Percentiles rank a stretch among this genome's conserved stretches.
These are phyloP conservation scores for Tylochromis polylepis DNA, from an alignment of 2,113 vertebrate genomes.

Conservation along the genomic window DNA sequence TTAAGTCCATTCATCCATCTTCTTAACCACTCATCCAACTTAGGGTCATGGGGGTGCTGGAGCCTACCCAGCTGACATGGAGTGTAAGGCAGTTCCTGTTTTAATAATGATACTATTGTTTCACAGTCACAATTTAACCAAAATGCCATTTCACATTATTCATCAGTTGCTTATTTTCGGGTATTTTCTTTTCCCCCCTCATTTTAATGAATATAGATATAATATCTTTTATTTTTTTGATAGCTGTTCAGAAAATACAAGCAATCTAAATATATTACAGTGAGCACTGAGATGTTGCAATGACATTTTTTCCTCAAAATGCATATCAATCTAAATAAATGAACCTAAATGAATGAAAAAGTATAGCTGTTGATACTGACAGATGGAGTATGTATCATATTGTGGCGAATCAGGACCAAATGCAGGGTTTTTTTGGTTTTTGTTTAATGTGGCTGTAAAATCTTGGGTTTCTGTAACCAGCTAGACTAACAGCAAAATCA, in stretches of 20 bases:
- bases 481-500: neutral
- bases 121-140: neutral
- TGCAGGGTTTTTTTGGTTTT: accelerated
- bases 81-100: neutral
- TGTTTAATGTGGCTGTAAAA: neutral
- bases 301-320: neutral
- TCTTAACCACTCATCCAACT: neutral
- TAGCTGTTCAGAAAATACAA: neutral
- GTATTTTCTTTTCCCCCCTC: neutral
- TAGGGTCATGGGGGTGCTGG: neutral
- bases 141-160: neutral
- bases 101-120: neutral
- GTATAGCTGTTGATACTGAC: neutral
- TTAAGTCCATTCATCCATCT: neutral
- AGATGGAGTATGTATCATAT: neutral
- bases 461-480: neutral
- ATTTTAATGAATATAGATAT: neutral
- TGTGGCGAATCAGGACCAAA: neutral
- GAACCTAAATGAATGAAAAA: neutral
- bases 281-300: neutral
- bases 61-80: neutral
- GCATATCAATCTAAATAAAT: neutral
- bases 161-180: neutral
- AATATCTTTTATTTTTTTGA: neutral
- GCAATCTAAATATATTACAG: neutral